phyloP scores from a whole-genome alignment of 2,113 vertebrate species.

The Pterocles orientalis region DNA sequence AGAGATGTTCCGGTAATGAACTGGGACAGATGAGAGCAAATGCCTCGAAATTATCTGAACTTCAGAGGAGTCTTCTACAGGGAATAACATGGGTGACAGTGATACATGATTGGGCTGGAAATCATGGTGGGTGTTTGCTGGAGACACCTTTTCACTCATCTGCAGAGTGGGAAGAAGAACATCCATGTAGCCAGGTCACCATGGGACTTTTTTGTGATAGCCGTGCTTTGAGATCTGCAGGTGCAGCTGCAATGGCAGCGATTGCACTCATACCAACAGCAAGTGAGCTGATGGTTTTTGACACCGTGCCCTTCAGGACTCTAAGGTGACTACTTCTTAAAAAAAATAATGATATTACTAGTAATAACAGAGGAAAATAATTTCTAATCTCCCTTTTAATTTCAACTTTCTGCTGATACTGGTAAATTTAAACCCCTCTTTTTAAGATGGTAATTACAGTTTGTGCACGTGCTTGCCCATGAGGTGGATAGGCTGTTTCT shows the following conservation, averaged over 20 bases:
- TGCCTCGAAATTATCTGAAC: not conserved
- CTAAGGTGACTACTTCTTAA: not conserved
- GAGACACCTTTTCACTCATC: not conserved
- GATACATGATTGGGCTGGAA: not conserved
- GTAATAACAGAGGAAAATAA: not conserved
- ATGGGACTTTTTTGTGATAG: not conserved
- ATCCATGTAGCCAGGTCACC: no score
- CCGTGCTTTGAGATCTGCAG: not conserved
- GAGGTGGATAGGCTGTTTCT: not conserved
- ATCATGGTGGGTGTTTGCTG: not conserved
- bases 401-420: not conserved
- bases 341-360: not conserved
- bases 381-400: slow-evolving; percentile 3
- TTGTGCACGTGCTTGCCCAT: not conserved
- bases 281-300: not conserved
- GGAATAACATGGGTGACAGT: not conserved
- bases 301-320: not conserved
- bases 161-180: not conserved
- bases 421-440: not conserved
- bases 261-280: not conserved
- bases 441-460: not conserved
- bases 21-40: not conserved
- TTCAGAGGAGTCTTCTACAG: not conserved
- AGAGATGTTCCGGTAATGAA: not conserved
- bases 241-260: not conserved